phyloP scores from a whole-genome alignment of 2,888 invertebrate species.

The Sphaerophoria taeniata region DNA sequence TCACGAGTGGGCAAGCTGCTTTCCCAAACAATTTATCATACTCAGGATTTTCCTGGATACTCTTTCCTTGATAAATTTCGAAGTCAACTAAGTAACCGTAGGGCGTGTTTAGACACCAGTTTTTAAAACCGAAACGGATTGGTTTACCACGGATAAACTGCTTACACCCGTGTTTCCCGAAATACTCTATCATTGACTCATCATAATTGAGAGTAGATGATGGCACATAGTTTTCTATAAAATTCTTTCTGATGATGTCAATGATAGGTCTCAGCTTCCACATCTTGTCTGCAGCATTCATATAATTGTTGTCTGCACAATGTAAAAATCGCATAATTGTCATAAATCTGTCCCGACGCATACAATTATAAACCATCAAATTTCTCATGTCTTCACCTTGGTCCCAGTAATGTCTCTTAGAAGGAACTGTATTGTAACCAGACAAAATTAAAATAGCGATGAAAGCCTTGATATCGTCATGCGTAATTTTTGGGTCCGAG shows the following conservation, averaged over 20 bases:
- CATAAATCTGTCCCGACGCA: no score
- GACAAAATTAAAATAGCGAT: no score
- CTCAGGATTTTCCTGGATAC: conserved; percentile 72
- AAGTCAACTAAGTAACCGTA: conserved; percentile 75
- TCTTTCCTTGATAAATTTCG: conserved; percentile 77
- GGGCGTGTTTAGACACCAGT: conserved; percentile 76
- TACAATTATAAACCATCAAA: no score
- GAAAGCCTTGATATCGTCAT: no score
- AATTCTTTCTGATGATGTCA: neutral
- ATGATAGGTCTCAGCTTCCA: conserved; percentile 54
- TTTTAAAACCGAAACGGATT: conserved; percentile 77
- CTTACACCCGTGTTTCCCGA: conserved; percentile 77
- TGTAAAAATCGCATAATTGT: no score
- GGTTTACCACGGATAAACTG: conserved; percentile 78
- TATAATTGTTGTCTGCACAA: no score
- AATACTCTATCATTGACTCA: conserved; percentile 78
- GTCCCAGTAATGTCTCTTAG: no score
- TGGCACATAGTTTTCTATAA: neutral
- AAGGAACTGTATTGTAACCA: no score
- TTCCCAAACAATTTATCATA: conserved; percentile 76
- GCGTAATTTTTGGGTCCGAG: no score
- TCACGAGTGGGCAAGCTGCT: conserved; percentile 68
- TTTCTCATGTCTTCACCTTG: no score
- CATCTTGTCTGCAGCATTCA: no score
- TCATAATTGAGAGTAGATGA: conserved; percentile 55